phyloP scores from a whole-genome alignment of 2,113 vertebrate species.

The Atherinomorus stipes region DNA sequence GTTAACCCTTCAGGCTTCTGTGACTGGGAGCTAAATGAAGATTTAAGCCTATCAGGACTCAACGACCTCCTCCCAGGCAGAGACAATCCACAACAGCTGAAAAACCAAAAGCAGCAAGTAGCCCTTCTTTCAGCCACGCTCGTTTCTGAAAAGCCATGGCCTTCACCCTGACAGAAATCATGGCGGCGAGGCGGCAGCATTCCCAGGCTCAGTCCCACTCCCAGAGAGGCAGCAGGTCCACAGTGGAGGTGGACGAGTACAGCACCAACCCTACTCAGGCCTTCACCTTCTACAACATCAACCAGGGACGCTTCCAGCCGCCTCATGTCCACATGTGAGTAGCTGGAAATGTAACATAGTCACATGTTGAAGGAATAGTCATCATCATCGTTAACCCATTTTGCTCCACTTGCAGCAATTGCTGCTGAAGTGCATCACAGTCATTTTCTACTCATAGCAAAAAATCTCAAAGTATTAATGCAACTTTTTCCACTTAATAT shows the following conservation, averaged over 20 bases:
- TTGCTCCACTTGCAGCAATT: too few relatives aligned
- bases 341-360: not conserved
- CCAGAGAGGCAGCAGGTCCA: constrained; percentile 84
- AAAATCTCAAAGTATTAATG: too few relatives aligned
- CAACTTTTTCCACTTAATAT: too few relatives aligned
- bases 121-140: not conserved
- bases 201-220: constrained; percentile 78
- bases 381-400: too few relatives aligned
- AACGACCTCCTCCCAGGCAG: constrained; percentile 8
- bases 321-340: constrained; percentile 97
- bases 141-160: constrained; percentile 85
- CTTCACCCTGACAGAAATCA: constrained; percentile 94
- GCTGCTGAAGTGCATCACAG: too few relatives aligned
- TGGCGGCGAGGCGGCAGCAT: constrained; percentile 91
- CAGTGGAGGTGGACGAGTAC: constrained; percentile 96
- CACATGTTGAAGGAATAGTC: not conserved
- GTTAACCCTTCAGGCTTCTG: constrained; percentile 23
- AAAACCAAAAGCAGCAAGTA: not conserved
- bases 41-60: constrained; percentile 35
- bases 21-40: constrained; percentile 21
- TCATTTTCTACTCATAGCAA: too few relatives aligned
- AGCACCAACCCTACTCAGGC: constrained; percentile 98
- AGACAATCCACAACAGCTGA: not conserved
- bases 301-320: constrained; percentile 98
- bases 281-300: constrained; percentile 99